phyloP scores from a whole-genome alignment of 2,888 invertebrate genomes.

The Eilema depressum region DNA sequence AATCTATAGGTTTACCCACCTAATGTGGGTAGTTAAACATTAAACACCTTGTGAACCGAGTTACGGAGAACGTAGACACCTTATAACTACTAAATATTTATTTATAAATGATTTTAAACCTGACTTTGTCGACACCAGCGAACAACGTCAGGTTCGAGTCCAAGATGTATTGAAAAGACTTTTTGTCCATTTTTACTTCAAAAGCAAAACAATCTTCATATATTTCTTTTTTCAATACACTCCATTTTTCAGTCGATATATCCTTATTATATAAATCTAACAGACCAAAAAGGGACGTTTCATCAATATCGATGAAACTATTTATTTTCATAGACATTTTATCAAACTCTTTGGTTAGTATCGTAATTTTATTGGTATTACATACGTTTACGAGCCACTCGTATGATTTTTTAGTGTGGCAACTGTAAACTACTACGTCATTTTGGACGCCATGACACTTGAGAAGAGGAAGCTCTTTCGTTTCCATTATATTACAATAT shows the following conservation, averaged over 20 bases:
- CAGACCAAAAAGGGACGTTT: constrained; percentile 50
- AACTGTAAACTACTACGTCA: constrained; percentile 64
- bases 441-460: constrained; percentile 68
- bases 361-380: constrained; percentile 37
- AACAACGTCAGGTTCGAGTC: constrained; percentile 57
- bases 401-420: constrained; percentile 58
- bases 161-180: constrained; percentile 59
- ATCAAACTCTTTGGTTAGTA: constrained; percentile 28
- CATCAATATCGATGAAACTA: constrained; percentile 49
- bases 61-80: neutral
- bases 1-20: neutral
- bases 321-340: constrained; percentile 56
- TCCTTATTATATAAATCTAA: constrained; percentile 62
- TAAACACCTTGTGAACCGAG: constrained; percentile 7
- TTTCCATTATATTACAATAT: constrained; percentile 49
- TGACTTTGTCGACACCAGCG: constrained; percentile 65
- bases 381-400: constrained; percentile 50
- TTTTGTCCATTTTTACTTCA: constrained; percentile 55
- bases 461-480: constrained; percentile 56
- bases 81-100: constrained; percentile 29
- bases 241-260: constrained; percentile 61
- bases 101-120: constrained; percentile 57
- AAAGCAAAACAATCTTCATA: constrained; percentile 42
- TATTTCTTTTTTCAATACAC: constrained; percentile 39
- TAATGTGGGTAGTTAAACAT: constrained; percentile 2